Evolutionary conservation across 1,140 invertebrate genomes (phyloP).

Genomic region (Drosophila sproati): DNA sequence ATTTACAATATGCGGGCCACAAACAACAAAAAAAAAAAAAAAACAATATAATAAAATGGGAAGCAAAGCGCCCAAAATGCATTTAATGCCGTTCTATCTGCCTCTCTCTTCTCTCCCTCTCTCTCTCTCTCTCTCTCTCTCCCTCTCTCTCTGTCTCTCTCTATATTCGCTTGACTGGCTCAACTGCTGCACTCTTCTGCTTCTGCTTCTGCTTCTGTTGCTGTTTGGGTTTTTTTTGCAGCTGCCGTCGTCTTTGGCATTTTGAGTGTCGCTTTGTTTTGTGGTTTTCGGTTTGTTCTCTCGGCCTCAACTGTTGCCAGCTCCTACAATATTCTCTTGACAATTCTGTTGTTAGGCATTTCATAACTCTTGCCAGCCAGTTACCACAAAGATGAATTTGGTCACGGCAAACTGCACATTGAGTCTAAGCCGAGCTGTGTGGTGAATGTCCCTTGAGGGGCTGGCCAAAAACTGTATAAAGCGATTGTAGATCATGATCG

Average conservation of each 20-base stretch:
- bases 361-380: conserved; percentile 10
- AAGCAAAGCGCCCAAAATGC: conserved; percentile 53
- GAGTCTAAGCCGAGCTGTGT: conserved; percentile 4
- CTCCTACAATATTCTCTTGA: conserved; percentile 28
- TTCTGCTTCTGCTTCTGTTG: conserved; percentile 24
- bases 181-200: conserved; percentile 14
- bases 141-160: conserved; percentile 4
- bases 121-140: not conserved
- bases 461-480: not conserved
- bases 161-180: conserved; percentile 27
- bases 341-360: conserved; percentile 48
- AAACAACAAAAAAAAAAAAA: conserved; percentile 1
- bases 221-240: conserved; percentile 52
- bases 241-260: conserved; percentile 78
- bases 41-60: not conserved
- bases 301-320: conserved; percentile 19
- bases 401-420: conserved; percentile 50
- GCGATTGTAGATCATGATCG: not conserved
- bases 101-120: conserved; percentile 12
- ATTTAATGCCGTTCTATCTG: conserved; percentile 58
- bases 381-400: conserved; percentile 29
- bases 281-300: conserved; percentile 29
- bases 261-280: conserved; percentile 72
- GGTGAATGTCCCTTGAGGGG: conserved; percentile 5
- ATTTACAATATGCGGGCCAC: conserved; percentile 48